Evolutionary conservation across 2,888 invertebrate genomes (phyloP).

Genomic region (Rhaphigaster nebulosa): DNA sequence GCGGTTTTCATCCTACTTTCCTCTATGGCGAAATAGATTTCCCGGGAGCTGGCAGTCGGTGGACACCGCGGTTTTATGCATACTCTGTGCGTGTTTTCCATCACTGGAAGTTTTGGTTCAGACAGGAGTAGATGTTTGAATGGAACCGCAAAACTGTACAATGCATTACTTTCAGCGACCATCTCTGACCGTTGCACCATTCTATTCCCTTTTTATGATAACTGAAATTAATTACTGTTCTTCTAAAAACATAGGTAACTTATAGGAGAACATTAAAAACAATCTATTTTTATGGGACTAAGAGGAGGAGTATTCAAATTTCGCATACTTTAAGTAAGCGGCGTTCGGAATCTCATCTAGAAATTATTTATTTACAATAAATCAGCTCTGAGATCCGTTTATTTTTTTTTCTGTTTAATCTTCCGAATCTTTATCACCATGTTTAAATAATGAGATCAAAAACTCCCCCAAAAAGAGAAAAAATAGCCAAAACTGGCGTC

Average conservation of each 20-base stretch:
- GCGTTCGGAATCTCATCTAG: no score
- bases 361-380: no score
- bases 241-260: background rate
- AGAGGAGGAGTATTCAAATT: no score
- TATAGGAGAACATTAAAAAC: background rate
- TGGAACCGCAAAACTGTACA: background rate
- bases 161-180: background rate
- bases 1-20: slow-evolving; percentile 1
- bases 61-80: background rate
- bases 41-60: background rate
- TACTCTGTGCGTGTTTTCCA: background rate
- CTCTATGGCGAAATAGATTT: background rate
- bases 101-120: background rate
- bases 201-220: background rate
- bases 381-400: no score
- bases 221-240: background rate
- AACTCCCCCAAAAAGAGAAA: no score
- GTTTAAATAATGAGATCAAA: no score
- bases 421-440: no score
- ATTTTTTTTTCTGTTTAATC: no score
- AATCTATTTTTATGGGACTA: no score
- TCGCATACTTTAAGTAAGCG: no score
- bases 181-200: background rate
- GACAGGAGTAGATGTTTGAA: background rate
- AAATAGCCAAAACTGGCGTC: no score